Percentiles rank a stretch among this genome's conserved stretches.
Conservation (phyloP, 1,140 invertebrate species). For the Apis laboriosa region DNA sequence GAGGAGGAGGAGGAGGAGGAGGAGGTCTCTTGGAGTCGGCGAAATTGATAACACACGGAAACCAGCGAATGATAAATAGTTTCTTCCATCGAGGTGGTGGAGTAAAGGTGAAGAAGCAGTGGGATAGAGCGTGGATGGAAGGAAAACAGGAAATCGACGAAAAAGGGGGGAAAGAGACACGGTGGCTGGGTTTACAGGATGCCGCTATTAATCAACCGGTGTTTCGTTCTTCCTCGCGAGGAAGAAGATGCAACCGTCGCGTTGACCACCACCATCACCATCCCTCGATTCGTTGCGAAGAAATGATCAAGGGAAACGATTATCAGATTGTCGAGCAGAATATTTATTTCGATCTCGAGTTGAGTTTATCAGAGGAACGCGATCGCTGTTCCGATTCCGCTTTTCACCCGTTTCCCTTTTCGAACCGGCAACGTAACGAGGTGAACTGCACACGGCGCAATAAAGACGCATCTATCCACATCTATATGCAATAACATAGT, state of each 20-base stretch:
- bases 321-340: too few species aligned
- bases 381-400: too few species aligned
- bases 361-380: too few species aligned
- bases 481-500: too few species aligned
- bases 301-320: too few species aligned
- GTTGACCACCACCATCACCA: too few species aligned
- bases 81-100: conserved; percentile 27
- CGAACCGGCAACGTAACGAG: too few species aligned
- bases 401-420: too few species aligned
- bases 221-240: conserved; percentile 62
- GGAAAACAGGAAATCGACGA: conserved; percentile 1
- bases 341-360: too few species aligned
- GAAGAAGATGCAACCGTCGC: conserved; percentile 49
- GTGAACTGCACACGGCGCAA: too few species aligned
- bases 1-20: conserved; percentile 61
- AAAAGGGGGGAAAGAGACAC: conserved; percentile 20
- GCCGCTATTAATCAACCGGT: conserved; percentile 70
- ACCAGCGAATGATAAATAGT: conserved; percentile 70
- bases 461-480: too few species aligned
- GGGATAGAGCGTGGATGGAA: conserved; percentile 9
- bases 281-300: background rate
- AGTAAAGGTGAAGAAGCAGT: conserved; percentile 39
- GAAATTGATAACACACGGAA: conserved; percentile 73
- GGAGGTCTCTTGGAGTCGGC: conserved; percentile 60
- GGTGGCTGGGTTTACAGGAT: conserved; percentile 29